Percentiles rank a stretch among this genome's conserved stretches.
Conservation (phyloP, 2,797 vertebrate genomes). For the Anolis apletophallus region DNA sequence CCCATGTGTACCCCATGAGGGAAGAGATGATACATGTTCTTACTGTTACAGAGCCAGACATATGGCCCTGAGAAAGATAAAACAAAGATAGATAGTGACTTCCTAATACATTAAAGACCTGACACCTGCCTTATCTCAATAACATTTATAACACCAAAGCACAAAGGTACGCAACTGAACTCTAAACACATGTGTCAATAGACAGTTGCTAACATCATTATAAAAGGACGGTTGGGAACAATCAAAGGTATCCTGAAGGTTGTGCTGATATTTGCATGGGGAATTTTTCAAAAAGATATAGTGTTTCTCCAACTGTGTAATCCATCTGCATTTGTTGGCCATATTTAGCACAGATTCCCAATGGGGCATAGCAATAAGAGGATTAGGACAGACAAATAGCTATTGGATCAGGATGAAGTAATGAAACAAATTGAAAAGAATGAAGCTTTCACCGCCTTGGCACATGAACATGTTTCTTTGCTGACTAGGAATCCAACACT, state of each 20-base stretch:
- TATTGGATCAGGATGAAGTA: conserved; percentile 54
- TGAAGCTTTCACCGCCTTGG: conserved; percentile 52
- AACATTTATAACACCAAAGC: background rate
- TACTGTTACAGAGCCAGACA: background rate
- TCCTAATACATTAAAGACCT: background rate
- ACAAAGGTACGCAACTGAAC: background rate
- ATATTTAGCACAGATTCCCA: background rate
- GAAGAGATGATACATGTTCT: background rate
- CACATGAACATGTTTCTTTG: conserved; percentile 26
- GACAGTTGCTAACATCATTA: background rate
- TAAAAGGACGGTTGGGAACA: background rate
- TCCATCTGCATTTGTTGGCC: conserved; percentile 16
- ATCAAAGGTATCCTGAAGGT: background rate
- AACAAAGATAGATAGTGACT: background rate
- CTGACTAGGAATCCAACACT: conserved; percentile 43
- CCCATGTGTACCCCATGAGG: too few species aligned
- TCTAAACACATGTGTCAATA: background rate
- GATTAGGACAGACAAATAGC: conserved; percentile 25
- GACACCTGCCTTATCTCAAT: background rate
- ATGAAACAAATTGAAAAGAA: conserved; percentile 37
- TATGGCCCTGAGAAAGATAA: background rate
- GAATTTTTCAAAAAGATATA: conserved; percentile 6
- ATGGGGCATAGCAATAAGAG: conserved; percentile 9
- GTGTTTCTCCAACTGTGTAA: background rate
- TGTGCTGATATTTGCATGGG: background rate